Evolutionary conservation across 2,113 vertebrate genomes (phyloP).

Genomic region (Thamnaconus septentrionalis): DNA sequence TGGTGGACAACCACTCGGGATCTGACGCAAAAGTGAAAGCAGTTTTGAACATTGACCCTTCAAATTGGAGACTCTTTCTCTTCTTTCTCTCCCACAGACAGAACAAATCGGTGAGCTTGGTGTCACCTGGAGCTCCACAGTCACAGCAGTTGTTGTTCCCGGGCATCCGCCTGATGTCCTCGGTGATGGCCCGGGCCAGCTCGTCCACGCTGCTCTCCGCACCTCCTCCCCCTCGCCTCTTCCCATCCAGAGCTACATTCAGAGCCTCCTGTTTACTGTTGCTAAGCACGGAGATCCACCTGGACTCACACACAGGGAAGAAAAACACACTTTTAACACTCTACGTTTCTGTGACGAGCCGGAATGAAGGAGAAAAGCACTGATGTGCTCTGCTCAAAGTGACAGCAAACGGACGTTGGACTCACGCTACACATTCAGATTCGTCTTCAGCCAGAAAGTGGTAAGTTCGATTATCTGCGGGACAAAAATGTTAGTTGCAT

Average conservation of each 20-base stretch:
- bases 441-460: constrained; percentile 82
- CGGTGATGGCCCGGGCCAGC: constrained; percentile 92
- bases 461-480: constrained; percentile 79
- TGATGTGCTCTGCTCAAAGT: no score
- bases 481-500: background rate
- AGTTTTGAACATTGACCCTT: background rate
- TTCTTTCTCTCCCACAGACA: no score
- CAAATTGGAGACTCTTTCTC: background rate
- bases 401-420: background rate
- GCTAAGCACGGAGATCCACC: constrained; percentile 96
- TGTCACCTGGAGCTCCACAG: constrained; percentile 86
- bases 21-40: constrained; percentile 66
- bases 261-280: constrained; percentile 97
- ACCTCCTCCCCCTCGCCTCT: constrained; percentile 84
- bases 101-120: background rate
- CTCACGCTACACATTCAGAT: constrained; percentile 78
- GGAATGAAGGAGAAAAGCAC: no score
- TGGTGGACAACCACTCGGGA: constrained; percentile 96
- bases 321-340: no score
- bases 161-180: constrained; percentile 90
- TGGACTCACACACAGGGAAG: constrained; percentile 43
- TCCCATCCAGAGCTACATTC: constrained; percentile 86
- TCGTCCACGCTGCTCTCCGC: constrained; percentile 98
- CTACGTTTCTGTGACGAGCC: no score
- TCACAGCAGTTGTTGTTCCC: constrained; percentile 93